phyloP scores from a whole-genome alignment of 2,797 vertebrate species.

The Poecile montanus region DNA sequence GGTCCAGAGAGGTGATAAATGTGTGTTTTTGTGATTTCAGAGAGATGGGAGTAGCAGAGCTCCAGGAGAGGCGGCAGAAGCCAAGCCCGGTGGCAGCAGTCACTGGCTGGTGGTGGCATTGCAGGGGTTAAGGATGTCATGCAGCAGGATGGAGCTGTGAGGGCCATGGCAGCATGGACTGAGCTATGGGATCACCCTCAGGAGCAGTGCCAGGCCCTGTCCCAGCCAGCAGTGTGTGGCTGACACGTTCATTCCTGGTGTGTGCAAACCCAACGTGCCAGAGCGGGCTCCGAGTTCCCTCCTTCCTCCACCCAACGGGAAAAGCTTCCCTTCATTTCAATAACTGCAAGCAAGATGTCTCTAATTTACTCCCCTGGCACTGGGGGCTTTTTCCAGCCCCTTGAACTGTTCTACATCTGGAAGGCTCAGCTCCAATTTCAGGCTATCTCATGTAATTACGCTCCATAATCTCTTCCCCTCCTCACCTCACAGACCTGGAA shows the following conservation, averaged over 20 bases:
- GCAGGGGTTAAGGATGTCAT: conserved; percentile 14
- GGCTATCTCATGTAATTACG: conserved; percentile 25
- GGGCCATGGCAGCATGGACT: background rate
- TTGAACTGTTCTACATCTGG: conserved; percentile 26
- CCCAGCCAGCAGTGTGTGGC: background rate
- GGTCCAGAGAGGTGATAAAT: background rate
- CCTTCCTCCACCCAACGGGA: background rate
- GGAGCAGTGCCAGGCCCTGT: background rate
- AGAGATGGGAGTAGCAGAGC: background rate
- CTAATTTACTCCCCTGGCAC: conserved; percentile 26
- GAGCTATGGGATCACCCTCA: background rate
- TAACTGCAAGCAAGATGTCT: background rate
- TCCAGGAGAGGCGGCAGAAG: background rate
- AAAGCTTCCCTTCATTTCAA: background rate
- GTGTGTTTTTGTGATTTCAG: background rate
- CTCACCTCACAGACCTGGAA: conserved; percentile 23
- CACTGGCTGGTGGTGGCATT: background rate
- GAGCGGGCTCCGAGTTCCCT: background rate
- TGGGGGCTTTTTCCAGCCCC: background rate
- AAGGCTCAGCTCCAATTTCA: conserved; percentile 30
- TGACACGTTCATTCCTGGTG: background rate
- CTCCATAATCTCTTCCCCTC: conserved; percentile 14
- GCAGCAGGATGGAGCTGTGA: background rate
- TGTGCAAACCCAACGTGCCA: background rate
- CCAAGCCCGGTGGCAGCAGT: background rate